Evolutionary conservation across 2,113 vertebrate genomes (phyloP).

Genomic region (Mastomys natalensis): DNA sequence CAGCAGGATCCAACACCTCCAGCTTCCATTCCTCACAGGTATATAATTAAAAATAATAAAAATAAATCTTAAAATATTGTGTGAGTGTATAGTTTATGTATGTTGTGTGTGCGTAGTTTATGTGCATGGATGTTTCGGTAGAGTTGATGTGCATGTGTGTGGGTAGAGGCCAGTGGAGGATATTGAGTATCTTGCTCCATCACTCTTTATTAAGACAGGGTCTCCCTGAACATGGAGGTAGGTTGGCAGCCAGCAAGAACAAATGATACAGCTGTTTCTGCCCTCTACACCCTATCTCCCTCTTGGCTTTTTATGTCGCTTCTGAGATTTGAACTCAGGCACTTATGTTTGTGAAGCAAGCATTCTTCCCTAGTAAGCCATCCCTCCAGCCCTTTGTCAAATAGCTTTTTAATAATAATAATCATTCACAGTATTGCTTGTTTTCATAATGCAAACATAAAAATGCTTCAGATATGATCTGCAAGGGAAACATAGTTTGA

Average conservation of each 20-base stretch:
- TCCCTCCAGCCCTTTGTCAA: not conserved
- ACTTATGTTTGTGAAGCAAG: not conserved
- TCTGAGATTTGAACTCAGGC: not conserved
- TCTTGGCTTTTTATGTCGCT: not conserved
- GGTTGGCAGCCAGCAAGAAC: not conserved
- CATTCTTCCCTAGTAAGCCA: not conserved
- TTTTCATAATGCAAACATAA: conserved; percentile 7
- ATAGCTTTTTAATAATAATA: not conserved
- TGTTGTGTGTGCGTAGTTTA: not conserved
- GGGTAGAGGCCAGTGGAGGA: not conserved
- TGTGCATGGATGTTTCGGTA: not conserved
- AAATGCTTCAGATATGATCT: not conserved
- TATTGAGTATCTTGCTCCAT: not conserved
- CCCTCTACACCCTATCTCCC: not conserved
- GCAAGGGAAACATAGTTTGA: not conserved
- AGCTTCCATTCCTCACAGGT: not conserved
- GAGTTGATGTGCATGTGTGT: not conserved
- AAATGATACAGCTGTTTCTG: not conserved
- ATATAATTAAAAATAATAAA: not conserved
- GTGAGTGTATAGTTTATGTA: not conserved
- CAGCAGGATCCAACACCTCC: not conserved
- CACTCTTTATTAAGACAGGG: not conserved
- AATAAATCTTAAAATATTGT: not conserved
- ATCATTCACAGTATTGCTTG: not conserved
- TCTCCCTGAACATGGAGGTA: not conserved